Percentiles rank a stretch among this genome's conserved stretches.
phyloP scores from a whole-genome alignment of 1,140 invertebrate species.

The Amyelois transitella region DNA sequence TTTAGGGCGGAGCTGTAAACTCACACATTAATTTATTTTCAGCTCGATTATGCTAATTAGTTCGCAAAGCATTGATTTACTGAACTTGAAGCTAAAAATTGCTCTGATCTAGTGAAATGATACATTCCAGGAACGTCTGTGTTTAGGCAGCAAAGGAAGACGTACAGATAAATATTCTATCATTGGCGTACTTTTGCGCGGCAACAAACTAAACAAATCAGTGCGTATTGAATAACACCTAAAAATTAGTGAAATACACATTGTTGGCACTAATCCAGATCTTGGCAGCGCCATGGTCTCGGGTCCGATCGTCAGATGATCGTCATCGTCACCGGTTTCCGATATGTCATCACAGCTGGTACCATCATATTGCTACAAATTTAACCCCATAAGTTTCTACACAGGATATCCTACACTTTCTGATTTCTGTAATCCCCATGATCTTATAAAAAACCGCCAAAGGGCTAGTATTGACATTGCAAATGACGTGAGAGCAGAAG shows the following conservation, averaged over 20 bases:
- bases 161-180: neutral
- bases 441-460: neutral
- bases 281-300: neutral
- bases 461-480: constrained; percentile 48
- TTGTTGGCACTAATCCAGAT: neutral
- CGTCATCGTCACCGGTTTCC: neutral
- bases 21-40: neutral
- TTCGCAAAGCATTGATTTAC: neutral
- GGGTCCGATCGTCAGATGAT: neutral
- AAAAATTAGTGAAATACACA: constrained; percentile 11
- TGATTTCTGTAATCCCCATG: neutral
- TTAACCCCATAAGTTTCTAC: neutral
- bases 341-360: neutral
- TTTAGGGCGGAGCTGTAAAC: neutral
- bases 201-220: neutral
- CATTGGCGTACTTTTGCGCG: neutral
- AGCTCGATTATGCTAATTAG: neutral
- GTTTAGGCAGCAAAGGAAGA: neutral
- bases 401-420: neutral
- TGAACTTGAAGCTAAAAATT: neutral
- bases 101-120: neutral
- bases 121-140: neutral
- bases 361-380: neutral
- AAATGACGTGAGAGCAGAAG: constrained; percentile 30
- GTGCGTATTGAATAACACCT: constrained; percentile 7